These are phyloP conservation scores for Petrocephalus zakoni DNA, from an alignment of 2,113 vertebrate genomes.

Conservation along the genomic window DNA sequence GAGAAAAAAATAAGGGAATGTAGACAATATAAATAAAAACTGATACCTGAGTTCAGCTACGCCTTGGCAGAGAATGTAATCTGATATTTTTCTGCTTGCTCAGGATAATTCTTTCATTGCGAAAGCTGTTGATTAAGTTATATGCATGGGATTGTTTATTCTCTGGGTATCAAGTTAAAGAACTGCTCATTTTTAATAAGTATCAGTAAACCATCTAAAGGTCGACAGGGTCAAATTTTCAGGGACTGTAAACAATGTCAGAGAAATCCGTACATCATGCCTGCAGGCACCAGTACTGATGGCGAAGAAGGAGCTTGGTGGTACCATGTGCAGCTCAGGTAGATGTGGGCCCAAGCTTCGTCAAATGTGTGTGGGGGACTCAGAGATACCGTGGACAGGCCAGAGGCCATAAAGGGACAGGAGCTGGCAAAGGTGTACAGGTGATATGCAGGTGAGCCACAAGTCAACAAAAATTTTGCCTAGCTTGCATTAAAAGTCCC, in stretches of 20 bases:
- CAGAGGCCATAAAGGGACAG: not conserved
- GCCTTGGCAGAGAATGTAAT: not conserved
- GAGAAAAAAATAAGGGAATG: not conserved
- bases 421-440: not conserved
- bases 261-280: not conserved
- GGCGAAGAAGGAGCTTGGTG: not conserved
- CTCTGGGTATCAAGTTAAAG: not conserved
- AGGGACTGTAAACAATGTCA: not conserved
- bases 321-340: not conserved
- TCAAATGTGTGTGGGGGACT: not conserved
- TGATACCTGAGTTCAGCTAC: not conserved
- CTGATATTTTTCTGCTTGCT: not conserved
- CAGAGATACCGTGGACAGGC: not conserved
- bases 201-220: not conserved
- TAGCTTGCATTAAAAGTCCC: not conserved
- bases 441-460: not conserved
- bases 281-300: slow-evolving; percentile 5
- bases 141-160: not conserved
- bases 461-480: not conserved
- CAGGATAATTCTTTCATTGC: not conserved
- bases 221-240: not conserved
- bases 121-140: not conserved
- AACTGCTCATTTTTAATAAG: not conserved
- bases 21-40: not conserved
- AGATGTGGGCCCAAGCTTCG: not conserved